Conservation (phyloP, 2,113 vertebrate genomes). For the Nymphicus hollandicus region DNA sequence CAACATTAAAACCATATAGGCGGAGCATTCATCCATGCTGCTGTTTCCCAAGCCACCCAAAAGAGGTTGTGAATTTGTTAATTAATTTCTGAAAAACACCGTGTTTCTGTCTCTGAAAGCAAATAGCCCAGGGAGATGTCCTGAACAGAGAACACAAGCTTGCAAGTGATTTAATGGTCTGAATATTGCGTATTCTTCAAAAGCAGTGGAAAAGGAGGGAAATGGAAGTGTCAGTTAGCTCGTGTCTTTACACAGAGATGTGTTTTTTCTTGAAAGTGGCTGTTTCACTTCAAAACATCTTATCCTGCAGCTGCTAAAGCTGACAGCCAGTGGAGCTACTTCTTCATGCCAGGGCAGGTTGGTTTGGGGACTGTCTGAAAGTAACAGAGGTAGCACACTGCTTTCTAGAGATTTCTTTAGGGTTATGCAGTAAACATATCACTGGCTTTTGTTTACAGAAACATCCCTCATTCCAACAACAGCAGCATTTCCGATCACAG, state of each 20-base stretch:
- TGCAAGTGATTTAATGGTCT: not conserved
- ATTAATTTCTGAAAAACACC: not conserved
- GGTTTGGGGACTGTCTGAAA: not conserved
- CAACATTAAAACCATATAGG: not conserved
- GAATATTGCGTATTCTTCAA: not conserved
- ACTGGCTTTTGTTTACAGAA: not conserved
- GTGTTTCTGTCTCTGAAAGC: not conserved
- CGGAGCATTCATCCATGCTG: not conserved
- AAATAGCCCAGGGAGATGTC: not conserved
- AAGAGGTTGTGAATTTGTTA: not conserved
- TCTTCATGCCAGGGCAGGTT: fast-evolving
- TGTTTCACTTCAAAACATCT: not conserved
- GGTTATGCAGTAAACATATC: not conserved
- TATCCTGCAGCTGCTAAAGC: not conserved
- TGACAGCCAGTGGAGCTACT: not conserved
- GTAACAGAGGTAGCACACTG: not conserved
- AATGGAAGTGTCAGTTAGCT: not conserved
- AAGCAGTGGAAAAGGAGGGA: not conserved
- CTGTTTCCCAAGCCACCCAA: not conserved
- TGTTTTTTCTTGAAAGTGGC: not conserved
- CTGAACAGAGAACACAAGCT: not conserved
- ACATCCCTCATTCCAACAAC: not conserved
- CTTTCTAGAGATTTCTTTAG: not conserved
- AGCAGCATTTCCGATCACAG: fast-evolving
- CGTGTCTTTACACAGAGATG: fast-evolving